Conservation (phyloP, 2,888 invertebrate genomes). For the Agrypnus murinus region DNA sequence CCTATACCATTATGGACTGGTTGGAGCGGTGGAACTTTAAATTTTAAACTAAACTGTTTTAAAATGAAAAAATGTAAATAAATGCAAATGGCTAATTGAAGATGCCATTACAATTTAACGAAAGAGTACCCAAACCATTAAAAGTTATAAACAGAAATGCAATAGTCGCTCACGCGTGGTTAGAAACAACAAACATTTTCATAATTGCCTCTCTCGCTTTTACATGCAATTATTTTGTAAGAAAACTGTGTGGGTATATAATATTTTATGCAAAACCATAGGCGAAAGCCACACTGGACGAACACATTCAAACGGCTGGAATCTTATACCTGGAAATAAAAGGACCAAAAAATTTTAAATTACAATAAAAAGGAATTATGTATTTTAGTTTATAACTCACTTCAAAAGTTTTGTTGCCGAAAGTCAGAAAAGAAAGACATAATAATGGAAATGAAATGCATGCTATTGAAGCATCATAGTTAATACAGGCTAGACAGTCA, state of each 20-base stretch:
- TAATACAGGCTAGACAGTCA: no score
- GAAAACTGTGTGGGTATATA: conserved; percentile 7
- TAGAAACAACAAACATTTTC: conserved; percentile 36
- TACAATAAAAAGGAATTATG: not conserved
- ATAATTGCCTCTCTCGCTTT: conserved; percentile 36
- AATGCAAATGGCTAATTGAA: conserved; percentile 11
- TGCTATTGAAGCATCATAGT: no score
- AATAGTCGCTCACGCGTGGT: conserved; percentile 37
- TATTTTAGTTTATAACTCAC: conserved; percentile 1
- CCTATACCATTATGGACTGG: no score
- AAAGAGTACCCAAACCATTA: conserved; percentile 33
- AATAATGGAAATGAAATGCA: not conserved
- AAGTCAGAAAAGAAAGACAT: conserved; percentile 16
- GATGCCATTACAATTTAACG: conserved; percentile 36
- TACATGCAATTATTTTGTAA: conserved; percentile 36
- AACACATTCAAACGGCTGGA: not conserved
- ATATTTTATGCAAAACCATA: conserved; percentile 34
- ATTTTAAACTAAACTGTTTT: no score
- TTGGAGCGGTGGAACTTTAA: no score
- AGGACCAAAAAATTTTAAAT: not conserved
- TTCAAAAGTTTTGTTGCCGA: conserved; percentile 22
- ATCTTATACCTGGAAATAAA: conserved; percentile 18
- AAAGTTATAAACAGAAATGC: conserved; percentile 31
- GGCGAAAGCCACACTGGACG: no score
- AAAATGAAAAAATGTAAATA: no score